phyloP scores from a whole-genome alignment of 2,797 vertebrate species.

The Syngnathus rostellatus region DNA sequence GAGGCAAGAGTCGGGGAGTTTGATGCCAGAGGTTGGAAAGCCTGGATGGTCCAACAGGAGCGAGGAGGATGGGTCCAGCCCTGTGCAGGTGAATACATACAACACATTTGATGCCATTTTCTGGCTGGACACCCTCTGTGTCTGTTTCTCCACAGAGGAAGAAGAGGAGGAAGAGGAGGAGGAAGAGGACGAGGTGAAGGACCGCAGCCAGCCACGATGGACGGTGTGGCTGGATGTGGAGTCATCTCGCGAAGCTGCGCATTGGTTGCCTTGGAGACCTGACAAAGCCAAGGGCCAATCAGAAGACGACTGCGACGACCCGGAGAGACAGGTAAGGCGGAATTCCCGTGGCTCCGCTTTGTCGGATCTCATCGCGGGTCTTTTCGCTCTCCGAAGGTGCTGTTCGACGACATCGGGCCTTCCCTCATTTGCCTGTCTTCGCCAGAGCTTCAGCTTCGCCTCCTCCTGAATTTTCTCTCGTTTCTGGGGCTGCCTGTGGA shows the following conservation, averaged over 20 bases:
- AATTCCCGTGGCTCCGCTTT: background rate
- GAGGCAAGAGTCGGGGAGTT: slow-evolving; percentile 87
- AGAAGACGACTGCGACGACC: slow-evolving; percentile 94
- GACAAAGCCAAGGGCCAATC: slow-evolving; percentile 82
- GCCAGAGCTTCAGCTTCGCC: slow-evolving; percentile 64
- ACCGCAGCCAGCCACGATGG: slow-evolving; percentile 76
- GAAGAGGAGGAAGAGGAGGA: slow-evolving; percentile 75
- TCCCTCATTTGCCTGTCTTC: slow-evolving; percentile 79
- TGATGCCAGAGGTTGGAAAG: slow-evolving; percentile 86
- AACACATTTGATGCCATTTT: background rate
- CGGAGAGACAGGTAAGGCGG: slow-evolving; percentile 83
- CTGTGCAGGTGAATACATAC: slow-evolving; percentile 64
- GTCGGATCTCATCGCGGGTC: too few relatives aligned
- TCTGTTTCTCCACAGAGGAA: slow-evolving; percentile 53
- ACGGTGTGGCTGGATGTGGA: slow-evolving; percentile 84
- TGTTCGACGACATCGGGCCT: slow-evolving; percentile 88
- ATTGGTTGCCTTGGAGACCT: slow-evolving; percentile 93
- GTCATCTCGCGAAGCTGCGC: slow-evolving; percentile 75
- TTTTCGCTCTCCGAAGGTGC: slow-evolving; percentile 63
- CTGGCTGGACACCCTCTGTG: background rate
- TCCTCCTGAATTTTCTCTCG: slow-evolving; percentile 79
- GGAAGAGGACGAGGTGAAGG: slow-evolving; percentile 81
- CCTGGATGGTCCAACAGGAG: slow-evolving; percentile 95
- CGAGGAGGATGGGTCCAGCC: slow-evolving; percentile 87
- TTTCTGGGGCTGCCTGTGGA: slow-evolving; percentile 82